Conservation (phyloP, 2,113 vertebrate genomes). For the Ardeotis arabs region DNA sequence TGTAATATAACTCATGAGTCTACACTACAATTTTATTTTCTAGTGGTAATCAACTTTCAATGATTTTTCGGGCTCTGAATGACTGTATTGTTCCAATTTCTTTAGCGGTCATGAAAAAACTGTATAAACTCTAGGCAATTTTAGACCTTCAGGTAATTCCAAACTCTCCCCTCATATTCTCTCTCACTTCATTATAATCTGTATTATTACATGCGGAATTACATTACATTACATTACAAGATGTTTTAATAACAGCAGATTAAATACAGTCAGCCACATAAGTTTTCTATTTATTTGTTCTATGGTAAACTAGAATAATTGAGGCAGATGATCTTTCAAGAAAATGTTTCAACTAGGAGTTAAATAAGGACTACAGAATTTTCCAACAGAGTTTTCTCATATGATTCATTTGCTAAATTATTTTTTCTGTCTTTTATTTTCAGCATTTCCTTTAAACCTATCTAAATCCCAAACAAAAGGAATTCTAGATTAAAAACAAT, state of each 20-base stretch:
- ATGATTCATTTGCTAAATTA: slow-evolving; percentile 22
- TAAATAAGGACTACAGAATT: not conserved
- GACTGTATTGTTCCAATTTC: not conserved
- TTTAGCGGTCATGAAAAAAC: not conserved
- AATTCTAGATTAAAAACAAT: not conserved
- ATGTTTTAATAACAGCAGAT: not conserved
- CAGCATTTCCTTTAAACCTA: not conserved
- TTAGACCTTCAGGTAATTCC: not conserved
- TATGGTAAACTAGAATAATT: not conserved
- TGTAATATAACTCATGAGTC: not conserved
- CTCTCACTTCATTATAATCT: not conserved
- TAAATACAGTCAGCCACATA: not conserved
- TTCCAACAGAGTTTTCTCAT: not conserved
- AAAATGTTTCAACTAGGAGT: not conserved
- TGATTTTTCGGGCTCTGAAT: not conserved
- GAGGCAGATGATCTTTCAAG: not conserved
- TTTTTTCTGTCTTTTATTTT: slow-evolving; percentile 30
- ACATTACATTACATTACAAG: not conserved
- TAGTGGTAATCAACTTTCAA: not conserved
- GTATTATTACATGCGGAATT: not conserved
- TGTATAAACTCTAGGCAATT: not conserved
- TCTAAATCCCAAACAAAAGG: not conserved
- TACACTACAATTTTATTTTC: not conserved
- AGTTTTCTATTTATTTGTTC: not conserved
- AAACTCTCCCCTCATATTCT: not conserved